Evolutionary conservation across 2,888 invertebrate species (phyloP).

Genomic region (Synanthedon vespiformis): DNA sequence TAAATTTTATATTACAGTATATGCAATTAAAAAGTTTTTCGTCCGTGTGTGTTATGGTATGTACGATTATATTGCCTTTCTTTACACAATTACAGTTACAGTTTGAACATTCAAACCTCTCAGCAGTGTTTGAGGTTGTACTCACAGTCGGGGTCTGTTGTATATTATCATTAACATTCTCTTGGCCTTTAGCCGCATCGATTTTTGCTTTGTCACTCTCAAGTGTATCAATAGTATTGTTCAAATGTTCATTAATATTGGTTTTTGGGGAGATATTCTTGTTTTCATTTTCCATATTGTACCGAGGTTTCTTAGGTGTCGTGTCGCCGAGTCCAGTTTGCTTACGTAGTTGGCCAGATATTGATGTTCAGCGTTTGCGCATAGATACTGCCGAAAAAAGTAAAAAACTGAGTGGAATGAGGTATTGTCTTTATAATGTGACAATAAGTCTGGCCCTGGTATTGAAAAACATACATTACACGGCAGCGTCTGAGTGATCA

Average conservation of each 20-base stretch:
- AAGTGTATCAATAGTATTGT: not conserved
- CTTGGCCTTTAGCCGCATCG: no score
- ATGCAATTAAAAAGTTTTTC: slow-evolving; percentile 10
- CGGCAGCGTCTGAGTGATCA: no score
- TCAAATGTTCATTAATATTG: not conserved
- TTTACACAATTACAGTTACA: no score
- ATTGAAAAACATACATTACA: slow-evolving; percentile 49
- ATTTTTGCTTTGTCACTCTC: not conserved
- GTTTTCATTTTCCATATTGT: not conserved
- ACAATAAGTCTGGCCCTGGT: slow-evolving; percentile 64
- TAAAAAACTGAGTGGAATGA: slow-evolving; percentile 46
- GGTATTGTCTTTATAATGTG: slow-evolving; percentile 35
- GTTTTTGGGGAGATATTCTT: not conserved
- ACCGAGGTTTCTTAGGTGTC: no score
- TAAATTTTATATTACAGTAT: slow-evolving; percentile 7
- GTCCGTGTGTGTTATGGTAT: slow-evolving; percentile 9
- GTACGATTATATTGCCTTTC: slow-evolving; percentile 3
- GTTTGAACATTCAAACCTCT: no score
- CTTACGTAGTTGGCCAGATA: slow-evolving; percentile 18
- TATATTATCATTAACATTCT: not conserved
- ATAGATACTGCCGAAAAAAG: slow-evolving; percentile 47
- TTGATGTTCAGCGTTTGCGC: slow-evolving; percentile 29
- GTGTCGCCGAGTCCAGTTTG: slow-evolving; percentile 16
- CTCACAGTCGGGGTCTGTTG: not conserved
- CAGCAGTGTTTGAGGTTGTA: no score